These are phyloP conservation scores for Hecatera dysodea DNA, from an alignment of 2,888 invertebrate genomes.

Conservation along the genomic window DNA sequence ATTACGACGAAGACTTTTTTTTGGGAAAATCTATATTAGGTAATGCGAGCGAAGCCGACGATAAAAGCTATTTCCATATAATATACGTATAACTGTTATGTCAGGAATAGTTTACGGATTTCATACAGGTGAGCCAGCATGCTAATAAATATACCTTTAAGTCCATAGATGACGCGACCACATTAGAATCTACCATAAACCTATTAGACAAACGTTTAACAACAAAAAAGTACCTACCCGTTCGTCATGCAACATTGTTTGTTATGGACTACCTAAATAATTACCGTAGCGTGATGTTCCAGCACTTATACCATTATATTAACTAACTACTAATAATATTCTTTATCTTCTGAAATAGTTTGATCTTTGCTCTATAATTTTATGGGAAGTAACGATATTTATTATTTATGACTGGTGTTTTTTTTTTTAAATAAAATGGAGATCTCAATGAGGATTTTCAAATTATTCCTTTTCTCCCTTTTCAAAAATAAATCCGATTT, in stretches of 20 bases:
- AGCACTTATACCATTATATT: neutral
- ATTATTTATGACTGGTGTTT: neutral
- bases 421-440: neutral
- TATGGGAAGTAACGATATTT: conserved; percentile 3
- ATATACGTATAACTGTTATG: too few species aligned
- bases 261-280: conserved; percentile 22
- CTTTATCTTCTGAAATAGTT: neutral
- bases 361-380: conserved; percentile 17
- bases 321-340: conserved; percentile 4
- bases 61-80: too few species aligned
- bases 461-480: too few species aligned
- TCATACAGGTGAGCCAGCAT: too few species aligned
- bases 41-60: too few species aligned
- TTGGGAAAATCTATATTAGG: too few species aligned
- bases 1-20: too few species aligned
- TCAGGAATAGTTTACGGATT: too few species aligned
- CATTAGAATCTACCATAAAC: neutral
- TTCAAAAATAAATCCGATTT: too few species aligned
- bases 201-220: conserved; percentile 26
- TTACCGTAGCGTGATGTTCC: conserved; percentile 33
- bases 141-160: neutral
- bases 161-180: neutral
- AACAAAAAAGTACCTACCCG: conserved; percentile 8
- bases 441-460: neutral
- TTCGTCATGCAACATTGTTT: conserved; percentile 10